These are phyloP conservation scores for Pachliopta kotzebuea DNA, from an alignment of 2,888 invertebrate genomes.

Conservation along the genomic window DNA sequence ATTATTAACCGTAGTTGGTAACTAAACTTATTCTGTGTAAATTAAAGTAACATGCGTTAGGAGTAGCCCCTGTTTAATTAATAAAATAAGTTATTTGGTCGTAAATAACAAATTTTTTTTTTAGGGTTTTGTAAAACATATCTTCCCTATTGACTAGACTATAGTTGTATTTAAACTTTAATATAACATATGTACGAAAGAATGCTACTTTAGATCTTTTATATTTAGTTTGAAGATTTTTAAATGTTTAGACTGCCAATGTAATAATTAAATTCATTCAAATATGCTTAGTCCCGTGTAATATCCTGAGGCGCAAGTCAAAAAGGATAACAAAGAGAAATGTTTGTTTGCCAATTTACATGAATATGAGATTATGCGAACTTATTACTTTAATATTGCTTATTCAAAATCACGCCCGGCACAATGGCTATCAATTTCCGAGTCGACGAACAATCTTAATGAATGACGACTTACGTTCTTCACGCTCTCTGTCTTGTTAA, in stretches of 20 bases:
- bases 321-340: constrained; percentile 29
- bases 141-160: no score
- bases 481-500: constrained; percentile 61
- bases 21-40: neutral
- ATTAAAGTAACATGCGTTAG: no score
- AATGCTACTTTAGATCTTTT: no score
- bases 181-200: no score
- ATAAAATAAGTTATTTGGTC: no score
- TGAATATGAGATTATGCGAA: constrained; percentile 71
- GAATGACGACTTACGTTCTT: constrained; percentile 43
- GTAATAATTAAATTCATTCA: constrained; percentile 29
- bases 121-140: no score
- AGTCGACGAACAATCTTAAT: constrained; percentile 62
- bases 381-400: constrained; percentile 62
- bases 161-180: no score
- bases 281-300: constrained; percentile 25
- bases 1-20: neutral
- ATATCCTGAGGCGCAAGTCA: constrained; percentile 27
- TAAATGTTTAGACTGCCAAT: constrained; percentile 7
- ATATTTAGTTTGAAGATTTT: neutral
- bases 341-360: constrained; percentile 59
- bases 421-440: constrained; percentile 70
- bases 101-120: no score
- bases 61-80: no score
- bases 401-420: constrained; percentile 58